Evolutionary conservation across 1,140 invertebrate species (phyloP), one percentile per base, ranked within the genome.

Genomic region (Muscidifurax raptorellus): DNA sequence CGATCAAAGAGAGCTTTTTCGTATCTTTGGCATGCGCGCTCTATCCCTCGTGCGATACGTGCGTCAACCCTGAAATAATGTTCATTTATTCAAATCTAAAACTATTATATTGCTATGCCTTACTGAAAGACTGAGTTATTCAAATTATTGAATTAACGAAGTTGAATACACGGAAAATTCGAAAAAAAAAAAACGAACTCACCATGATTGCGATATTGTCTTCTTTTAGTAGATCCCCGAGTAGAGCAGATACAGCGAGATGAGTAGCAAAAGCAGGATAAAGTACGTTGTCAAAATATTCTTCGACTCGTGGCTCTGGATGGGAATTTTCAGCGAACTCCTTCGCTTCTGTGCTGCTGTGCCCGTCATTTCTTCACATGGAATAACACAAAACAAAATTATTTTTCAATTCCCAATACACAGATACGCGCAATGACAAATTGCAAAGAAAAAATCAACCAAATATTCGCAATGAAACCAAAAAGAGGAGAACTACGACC

Each of bases 231-330:
- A 91, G 66, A 92, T 69, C n/a, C 92, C 92, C 0, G 92, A 91
- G 86, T 94, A 94, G 0, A 94, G 86, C 22, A 93, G 74, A 91
- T 93, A 94, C 27, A 94, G 88, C 4, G 92, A 90, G n/a, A 93
- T 88, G 18, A 94, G 87, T 25, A 94, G 88, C 30, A 93, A 84
- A 27, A 94, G 89, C 3, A 94, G 88, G 71, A 94, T 94, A 15
- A 93, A 88, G 82, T 94, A 94, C 5, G 94, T 94, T n/a, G 91
- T 94, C 59, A 94, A 83, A 79, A 94, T 88, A 81, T 93, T 93
- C 74, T 89, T 88, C 18, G 93, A 93, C 83, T 94, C 93, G 85
- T 89, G 86, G n/a, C 83, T 87, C 80, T 87, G 79, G 44, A 87
- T 84, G 36, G 90, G 89, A 87, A 92, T 90, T 78, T 88, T 90